Conservation (phyloP, 2,113 vertebrate genomes). For the Rhipidura dahli region DNA sequence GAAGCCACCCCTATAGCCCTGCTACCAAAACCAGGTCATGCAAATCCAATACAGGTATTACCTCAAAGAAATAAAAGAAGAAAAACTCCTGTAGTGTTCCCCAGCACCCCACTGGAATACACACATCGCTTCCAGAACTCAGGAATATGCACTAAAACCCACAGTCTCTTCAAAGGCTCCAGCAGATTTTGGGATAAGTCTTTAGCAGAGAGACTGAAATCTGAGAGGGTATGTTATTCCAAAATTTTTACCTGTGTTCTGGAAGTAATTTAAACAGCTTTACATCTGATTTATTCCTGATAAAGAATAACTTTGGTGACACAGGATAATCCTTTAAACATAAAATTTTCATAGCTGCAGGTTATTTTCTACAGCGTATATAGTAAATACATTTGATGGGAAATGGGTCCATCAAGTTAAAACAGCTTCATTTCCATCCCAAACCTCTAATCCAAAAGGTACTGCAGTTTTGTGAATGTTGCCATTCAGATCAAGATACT, state of each 20-base stretch:
- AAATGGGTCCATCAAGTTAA: neutral
- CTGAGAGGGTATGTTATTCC: neutral
- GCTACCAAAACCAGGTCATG: neutral
- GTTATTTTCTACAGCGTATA: neutral
- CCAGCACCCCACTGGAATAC: fast-evolving
- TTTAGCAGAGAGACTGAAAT: neutral
- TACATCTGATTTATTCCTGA: neutral
- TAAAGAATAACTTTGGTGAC: neutral
- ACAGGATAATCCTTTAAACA: neutral
- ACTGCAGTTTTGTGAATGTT: neutral
- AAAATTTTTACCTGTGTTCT: neutral
- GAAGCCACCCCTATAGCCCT: neutral
- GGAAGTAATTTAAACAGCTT: neutral
- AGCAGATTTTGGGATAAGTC: neutral
- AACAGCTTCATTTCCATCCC: neutral
- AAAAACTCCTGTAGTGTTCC: neutral
- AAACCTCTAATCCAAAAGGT: neutral
- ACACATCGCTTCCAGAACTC: neutral
- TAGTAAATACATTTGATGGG: neutral
- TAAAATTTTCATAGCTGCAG: neutral
- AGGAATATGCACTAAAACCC: neutral
- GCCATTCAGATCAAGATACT: neutral
- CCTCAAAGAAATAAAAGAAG: neutral
- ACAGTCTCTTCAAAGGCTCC: neutral
- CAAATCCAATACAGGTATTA: neutral